Conservation (phyloP, 2,888 invertebrate genomes). For the Lochmaea crataegi region DNA sequence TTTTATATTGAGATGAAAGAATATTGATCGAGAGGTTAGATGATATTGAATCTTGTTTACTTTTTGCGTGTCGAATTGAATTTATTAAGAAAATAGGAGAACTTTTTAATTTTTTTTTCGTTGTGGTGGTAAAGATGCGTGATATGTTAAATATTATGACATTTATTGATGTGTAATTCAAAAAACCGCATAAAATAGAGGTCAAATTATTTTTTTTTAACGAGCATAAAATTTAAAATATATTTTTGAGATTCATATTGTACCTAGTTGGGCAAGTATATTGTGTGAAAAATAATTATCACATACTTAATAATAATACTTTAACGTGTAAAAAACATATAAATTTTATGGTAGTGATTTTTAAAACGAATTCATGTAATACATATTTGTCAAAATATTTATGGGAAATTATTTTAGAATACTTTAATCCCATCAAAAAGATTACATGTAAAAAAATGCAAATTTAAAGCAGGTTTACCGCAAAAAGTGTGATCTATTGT, state of each 20-base stretch:
- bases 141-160: background rate
- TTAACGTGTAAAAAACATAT: too few relatives aligned
- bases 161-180: background rate
- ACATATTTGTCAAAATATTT: too few relatives aligned
- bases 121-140: background rate
- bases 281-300: too few relatives aligned
- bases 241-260: background rate
- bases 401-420: too few relatives aligned
- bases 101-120: background rate
- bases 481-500: too few relatives aligned
- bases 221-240: background rate
- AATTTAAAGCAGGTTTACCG: too few relatives aligned
- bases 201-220: background rate
- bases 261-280: too few relatives aligned
- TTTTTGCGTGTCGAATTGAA: background rate
- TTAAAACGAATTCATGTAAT: too few relatives aligned
- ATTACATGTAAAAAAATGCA: too few relatives aligned
- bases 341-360: too few relatives aligned
- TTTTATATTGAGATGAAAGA: constrained; percentile 7
- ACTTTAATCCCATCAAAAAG: too few relatives aligned
- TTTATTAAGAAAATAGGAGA: background rate
- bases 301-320: too few relatives aligned
- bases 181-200: background rate
- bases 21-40: constrained; percentile 11
- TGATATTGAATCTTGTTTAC: constrained; percentile 10